Conservation (phyloP, 2,113 vertebrate genomes). For the Suricata suricatta region DNA sequence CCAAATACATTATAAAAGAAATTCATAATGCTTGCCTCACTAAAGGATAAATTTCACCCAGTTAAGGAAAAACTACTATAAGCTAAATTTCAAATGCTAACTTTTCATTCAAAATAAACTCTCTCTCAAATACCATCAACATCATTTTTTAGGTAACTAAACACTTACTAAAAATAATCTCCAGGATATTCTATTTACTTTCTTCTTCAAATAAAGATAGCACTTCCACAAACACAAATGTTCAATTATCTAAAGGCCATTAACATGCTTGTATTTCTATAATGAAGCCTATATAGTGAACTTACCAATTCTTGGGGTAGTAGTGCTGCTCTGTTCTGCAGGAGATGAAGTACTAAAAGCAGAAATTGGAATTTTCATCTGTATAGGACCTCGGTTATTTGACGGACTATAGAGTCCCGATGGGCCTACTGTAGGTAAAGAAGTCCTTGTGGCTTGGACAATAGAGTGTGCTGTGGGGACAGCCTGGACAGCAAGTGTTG, state of each 20-base stretch:
- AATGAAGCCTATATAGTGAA: slow-evolving; percentile 66
- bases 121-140: neutral
- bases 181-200: slow-evolving; percentile 2
- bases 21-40: neutral
- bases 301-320: slow-evolving; percentile 85
- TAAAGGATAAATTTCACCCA: slow-evolving; percentile 41
- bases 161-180: slow-evolving; percentile 11
- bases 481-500: slow-evolving; percentile 86
- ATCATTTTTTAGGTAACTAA: slow-evolving; percentile 22
- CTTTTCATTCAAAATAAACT: neutral
- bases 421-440: slow-evolving; percentile 85
- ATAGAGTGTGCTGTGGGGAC: slow-evolving; percentile 85
- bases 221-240: neutral
- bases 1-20: neutral
- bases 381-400: slow-evolving; percentile 80
- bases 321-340: slow-evolving; percentile 74
- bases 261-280: slow-evolving; percentile 5
- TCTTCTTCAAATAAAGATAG: neutral
- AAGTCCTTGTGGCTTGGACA: slow-evolving; percentile 86
- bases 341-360: slow-evolving; percentile 83
- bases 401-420: slow-evolving; percentile 84
- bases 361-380: slow-evolving; percentile 87
- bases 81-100: slow-evolving; percentile 16
- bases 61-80: slow-evolving; percentile 45
- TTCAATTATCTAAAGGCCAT: neutral